Base-by-base conservation (phyloP, 2,797 vertebrate species). In the Phataginus tetradactyla region DNA sequence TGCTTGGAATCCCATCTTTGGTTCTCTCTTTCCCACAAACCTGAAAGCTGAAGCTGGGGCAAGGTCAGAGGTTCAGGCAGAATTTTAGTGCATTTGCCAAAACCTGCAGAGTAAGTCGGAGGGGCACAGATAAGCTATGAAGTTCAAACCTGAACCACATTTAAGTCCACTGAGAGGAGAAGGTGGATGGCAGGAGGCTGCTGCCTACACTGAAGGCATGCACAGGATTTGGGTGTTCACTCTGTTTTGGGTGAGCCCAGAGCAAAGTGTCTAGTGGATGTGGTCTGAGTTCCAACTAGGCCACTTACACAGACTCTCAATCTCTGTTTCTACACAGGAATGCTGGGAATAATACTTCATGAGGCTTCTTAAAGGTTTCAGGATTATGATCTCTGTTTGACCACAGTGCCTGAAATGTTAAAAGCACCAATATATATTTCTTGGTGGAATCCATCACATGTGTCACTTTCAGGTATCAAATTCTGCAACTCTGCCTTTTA, bases 1-100 rank as follows among this genome's bases (percentile, higher is more conserved):
- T 17, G 49, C 23, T n/a, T 86, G 83, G 94, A 71, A 75, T 71
- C 79, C 69, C 55, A 29, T 71, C 94, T 74, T 69, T 55, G n/a
- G 49, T 61, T 85, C 80, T 63, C 18, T 83, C n/a, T 77, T 95
- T 92, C 72, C 90, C 66, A 61, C 63, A 78, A 87, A 74, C 25
- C 29, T 59, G 84, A 78, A 91, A 86, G 85, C 20, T 12, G 11
- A 95, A 92, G 63, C 85, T 0, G 0, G 66, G 84, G 42, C 2
- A 0, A 55, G 71, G 81, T 93, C 89, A 79, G 83, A 84, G 55
- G 34, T 45, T n/a, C 45, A 7, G 61, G 51, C 37, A 59, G 71
- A 88, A 90, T 25, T 32, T 87, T 3, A 64, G 13, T 5, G 45
- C 66, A 45, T 93, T 92, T 93, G 83, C 90, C 74, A 91, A 51